A percentile compares a stretch with the other conserved stretches of the same genome.
These are phyloP conservation scores for Onychomys torridus DNA, from an alignment of 2,797 vertebrate species.

Conservation along the genomic window DNA sequence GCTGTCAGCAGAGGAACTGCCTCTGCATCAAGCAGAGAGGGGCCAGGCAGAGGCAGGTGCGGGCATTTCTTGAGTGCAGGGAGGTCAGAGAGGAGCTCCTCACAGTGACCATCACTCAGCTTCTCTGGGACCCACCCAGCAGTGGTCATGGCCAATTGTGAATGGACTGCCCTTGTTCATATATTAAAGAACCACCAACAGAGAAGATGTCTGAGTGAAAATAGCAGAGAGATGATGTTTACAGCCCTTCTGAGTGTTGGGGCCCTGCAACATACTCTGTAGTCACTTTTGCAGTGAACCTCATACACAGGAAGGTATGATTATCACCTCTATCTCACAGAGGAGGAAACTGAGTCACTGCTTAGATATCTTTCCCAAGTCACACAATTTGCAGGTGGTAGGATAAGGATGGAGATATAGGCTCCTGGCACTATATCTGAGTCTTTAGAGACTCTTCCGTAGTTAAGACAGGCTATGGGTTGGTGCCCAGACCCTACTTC, in stretches of 20 bases:
- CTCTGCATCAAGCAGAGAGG: conserved; percentile 12
- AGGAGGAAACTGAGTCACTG: neutral
- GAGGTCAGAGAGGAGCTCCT: neutral
- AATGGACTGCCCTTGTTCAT: neutral
- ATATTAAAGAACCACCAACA: neutral
- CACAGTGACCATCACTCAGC: neutral
- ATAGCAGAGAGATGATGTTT: neutral
- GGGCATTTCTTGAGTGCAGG: neutral
- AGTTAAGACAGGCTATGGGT: neutral
- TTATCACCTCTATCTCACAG: neutral
- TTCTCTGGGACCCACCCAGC: neutral
- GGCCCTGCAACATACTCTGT: neutral
- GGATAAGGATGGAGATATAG: neutral
- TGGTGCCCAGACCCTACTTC: neutral
- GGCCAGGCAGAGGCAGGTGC: neutral
- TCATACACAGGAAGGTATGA: fast-evolving
- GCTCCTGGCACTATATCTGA: fast-evolving
- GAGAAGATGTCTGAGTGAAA: neutral
- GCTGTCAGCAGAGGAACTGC: conserved; percentile 79
- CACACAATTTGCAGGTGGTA: neutral
- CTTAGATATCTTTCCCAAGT: neutral
- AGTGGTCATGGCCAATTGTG: neutral
- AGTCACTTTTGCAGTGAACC: neutral
- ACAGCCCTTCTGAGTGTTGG: fast-evolving
- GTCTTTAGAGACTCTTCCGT: neutral